Evolutionary conservation across 2,888 invertebrate genomes (phyloP).

Genomic region (Drosophila setosimentum): DNA sequence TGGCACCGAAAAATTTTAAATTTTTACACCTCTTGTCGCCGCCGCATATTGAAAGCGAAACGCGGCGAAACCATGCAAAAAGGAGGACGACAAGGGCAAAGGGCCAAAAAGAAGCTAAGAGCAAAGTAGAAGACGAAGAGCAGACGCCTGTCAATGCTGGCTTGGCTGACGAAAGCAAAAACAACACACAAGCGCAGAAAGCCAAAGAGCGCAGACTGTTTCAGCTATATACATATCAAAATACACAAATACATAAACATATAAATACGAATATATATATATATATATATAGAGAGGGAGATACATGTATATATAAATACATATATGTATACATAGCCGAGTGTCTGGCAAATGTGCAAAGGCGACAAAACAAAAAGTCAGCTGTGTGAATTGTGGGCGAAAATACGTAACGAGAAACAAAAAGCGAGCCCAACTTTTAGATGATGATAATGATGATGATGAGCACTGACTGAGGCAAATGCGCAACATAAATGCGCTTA

Average conservation of each 20-base stretch:
- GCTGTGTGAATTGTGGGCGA: slow-evolving; percentile 58
- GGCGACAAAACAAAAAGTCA: slow-evolving; percentile 58
- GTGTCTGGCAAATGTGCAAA: slow-evolving; percentile 45
- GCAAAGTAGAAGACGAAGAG: slow-evolving; percentile 9
- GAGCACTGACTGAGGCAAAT: slow-evolving; percentile 56
- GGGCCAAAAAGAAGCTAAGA: slow-evolving; percentile 10
- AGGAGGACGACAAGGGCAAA: slow-evolving; percentile 1
- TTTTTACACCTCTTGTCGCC: slow-evolving; percentile 4
- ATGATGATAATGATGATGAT: slow-evolving; percentile 29
- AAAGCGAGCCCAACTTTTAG: slow-evolving; percentile 23
- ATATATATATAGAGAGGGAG: neutral
- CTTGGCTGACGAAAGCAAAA: slow-evolving; percentile 50
- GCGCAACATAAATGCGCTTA: slow-evolving; percentile 40
- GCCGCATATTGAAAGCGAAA: slow-evolving; percentile 45
- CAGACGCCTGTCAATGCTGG: slow-evolving; percentile 56
- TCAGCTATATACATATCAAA: slow-evolving; percentile 17
- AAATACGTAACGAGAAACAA: slow-evolving; percentile 34
- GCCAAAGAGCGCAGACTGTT: slow-evolving; percentile 44
- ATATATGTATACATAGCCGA: slow-evolving; percentile 30
- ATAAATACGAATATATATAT: neutral
- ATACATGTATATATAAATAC: slow-evolving; percentile 5
- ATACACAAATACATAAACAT: neutral
- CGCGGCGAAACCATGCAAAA: slow-evolving; percentile 9
- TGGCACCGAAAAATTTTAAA: slow-evolving; percentile 29
- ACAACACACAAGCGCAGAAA: slow-evolving; percentile 33